Base-by-base conservation (phyloP, 1,140 invertebrate genomes). In the Scaptomyza graminum region DNA sequence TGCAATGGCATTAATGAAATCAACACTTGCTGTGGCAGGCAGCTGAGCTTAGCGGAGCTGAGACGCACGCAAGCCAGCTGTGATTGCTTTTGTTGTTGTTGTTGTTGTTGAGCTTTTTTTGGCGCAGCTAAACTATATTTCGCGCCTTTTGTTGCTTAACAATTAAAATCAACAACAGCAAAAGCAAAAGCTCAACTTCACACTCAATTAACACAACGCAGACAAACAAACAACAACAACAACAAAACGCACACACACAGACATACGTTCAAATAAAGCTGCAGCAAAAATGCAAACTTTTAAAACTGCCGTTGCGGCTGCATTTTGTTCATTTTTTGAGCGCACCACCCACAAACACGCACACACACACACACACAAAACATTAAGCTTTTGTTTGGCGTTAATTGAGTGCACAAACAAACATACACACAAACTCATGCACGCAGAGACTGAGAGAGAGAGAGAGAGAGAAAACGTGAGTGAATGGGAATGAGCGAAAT, bases 1-100 rank as follows among this genome's bases (percentile, higher is more conserved):
- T 78, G 76, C 67, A 78, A 88, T 88, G 88, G 82, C 75, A 76
- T 87, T 87, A 87, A 87, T 87, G 83, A 83, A 87, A 87, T 87
- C 84, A 87, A 87, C 83, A 87, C 83, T 87, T 83, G 85, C 51
- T 44, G 44, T 34, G 69, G 62, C 72, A 57, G 55, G 22, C 55
- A 57, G 55, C 55, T 34, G 31, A 34, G 31, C 31, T 34, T 5
- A 31, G 28, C 28, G 5, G 28, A 44, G 39, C 54, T 28, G 54
- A 31, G 47, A 65, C 60, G 60, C 83, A 83, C 83, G 83, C 83
- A 79, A 88, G 66, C 78, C 65, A 49, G 22, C 49, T 63, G 57
- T 63, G 56, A 67, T 63, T 70, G 43, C 31, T 55, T 16, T 55
- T 63, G 43, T 18, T 60, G 25, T n/a, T 74, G 63, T 47, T 49